These are phyloP conservation scores for Hippocampus mohnikei DNA, from an alignment of 2,113 vertebrate genomes.

Conservation along the genomic window DNA sequence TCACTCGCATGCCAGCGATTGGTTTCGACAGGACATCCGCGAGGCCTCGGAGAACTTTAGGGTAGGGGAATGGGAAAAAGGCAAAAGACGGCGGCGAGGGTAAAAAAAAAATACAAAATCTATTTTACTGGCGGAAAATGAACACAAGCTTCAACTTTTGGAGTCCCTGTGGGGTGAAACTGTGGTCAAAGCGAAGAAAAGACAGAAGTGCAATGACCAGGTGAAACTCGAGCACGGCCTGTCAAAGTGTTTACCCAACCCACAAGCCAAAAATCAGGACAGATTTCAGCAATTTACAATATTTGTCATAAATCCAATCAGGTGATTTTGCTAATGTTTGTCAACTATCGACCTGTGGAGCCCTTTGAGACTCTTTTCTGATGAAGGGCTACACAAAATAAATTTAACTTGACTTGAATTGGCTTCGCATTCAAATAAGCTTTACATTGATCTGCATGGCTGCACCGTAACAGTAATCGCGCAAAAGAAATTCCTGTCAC, in stretches of 20 bases:
- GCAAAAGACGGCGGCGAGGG: background rate
- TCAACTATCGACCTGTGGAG: too few species aligned
- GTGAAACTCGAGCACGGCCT: slow-evolving; percentile 12
- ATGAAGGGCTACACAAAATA: too few species aligned
- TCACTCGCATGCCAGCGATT: slow-evolving; percentile 27
- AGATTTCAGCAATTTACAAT: background rate
- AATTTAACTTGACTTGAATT: too few species aligned
- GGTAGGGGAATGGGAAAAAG: slow-evolving; percentile 9
- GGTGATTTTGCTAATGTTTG: too few species aligned
- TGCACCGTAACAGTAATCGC: too few species aligned
- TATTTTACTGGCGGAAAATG: slow-evolving; percentile 23
- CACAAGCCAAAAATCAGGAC: background rate
- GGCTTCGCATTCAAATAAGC: too few species aligned
- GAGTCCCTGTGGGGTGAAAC: slow-evolving; percentile 30
- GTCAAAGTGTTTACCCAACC: too few species aligned
- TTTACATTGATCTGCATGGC: too few species aligned
- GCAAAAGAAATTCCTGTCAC: too few species aligned
- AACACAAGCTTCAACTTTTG: slow-evolving; percentile 13
- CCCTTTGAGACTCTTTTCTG: too few species aligned
- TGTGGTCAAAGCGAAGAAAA: slow-evolving; percentile 24
- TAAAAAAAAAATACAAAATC: background rate
- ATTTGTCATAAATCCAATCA: too few species aligned
- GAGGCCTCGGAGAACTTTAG: slow-evolving; percentile 22
- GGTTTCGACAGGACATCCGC: slow-evolving; percentile 44
- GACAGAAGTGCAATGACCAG: slow-evolving; percentile 33